phyloP scores from a whole-genome alignment of 2,113 vertebrate genomes.

The Phainopepla nitens region DNA sequence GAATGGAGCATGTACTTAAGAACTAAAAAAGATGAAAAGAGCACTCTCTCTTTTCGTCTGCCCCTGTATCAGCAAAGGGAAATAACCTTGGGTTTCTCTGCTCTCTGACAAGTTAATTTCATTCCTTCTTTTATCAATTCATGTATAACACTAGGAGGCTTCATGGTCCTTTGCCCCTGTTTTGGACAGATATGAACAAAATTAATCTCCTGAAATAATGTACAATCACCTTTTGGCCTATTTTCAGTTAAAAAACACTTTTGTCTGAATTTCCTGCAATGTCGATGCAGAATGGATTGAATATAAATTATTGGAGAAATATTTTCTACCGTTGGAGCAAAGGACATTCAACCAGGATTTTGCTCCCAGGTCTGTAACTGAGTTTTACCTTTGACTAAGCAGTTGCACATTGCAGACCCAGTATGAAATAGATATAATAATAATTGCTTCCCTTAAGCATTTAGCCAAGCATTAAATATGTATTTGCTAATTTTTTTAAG shows the following conservation, averaged over 20 bases:
- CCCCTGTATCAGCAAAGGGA: background rate
- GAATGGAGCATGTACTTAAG: conserved; percentile 11
- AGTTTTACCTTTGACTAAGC: background rate
- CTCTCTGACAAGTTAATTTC: background rate
- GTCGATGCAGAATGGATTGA: background rate
- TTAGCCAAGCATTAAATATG: background rate
- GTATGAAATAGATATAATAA: background rate
- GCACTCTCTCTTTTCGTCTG: background rate
- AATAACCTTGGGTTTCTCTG: conserved; percentile 1
- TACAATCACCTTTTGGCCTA: background rate
- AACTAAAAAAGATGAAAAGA: background rate
- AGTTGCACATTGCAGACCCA: background rate
- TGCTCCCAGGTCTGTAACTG: background rate
- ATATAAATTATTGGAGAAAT: conserved; percentile 38
- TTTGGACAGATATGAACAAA: conserved; percentile 27
- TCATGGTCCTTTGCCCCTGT: background rate
- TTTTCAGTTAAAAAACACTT: background rate
- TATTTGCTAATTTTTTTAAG: background rate
- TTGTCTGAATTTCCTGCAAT: background rate
- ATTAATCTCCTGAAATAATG: conserved; percentile 8
- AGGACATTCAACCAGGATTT: background rate
- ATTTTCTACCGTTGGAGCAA: background rate
- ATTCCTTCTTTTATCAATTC: conserved; percentile 10
- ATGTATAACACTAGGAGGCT: background rate
- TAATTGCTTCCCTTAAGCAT: background rate